Base-by-base conservation (phyloP, 1,140 invertebrate genomes). In the Drosophila pseudoananassae region DNA sequence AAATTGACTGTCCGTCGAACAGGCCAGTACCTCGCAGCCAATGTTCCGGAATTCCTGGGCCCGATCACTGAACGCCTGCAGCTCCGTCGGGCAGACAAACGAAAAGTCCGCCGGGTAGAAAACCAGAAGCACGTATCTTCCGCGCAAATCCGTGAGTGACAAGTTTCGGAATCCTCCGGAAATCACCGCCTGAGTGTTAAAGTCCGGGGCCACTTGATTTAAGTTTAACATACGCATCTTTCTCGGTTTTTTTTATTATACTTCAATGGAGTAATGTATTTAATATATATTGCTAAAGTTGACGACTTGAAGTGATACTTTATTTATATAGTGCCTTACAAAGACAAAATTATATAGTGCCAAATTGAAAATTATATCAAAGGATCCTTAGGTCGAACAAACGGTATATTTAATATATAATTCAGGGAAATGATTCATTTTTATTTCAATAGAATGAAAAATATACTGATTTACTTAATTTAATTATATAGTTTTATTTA, bases 101-200 rank as follows among this genome's bases (percentile, higher is more conserved):
- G 97, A 98, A 87, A 99, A 99, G 91, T 99, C 98, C 29, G 98
- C 93, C 3, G 98, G 98, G 91, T 99, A 99, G 93, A 99, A 99
- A 92, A 99, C 98, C 3, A 99, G 91, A 0, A 99, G 95, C 0
- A 99, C 94, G 91, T 99, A 99, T 96, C 98, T 98, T 68, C 98
- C 98, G 83, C 96, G 95, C 93, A 96, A 99, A 81, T 99, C 97
- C 0, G 93, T 92, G 4, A 99, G 93, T 2, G 94, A 94, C 36
- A 99, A 94, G 12, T 97, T 95, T 88, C 97, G 97, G 91, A 99
- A 98, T 79, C 96, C 93, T 14, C 96, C 96, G 90, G 98, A 94
- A 4, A 98, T 94, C 12, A 99, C 98, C 12, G 95, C 96, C 77
- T 95, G 95, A 61, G 94, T 94, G 14, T 9, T 17, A 93, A 99